Conservation (phyloP, 2,888 invertebrate species). For the Psylliodes chrysocephalus region DNA sequence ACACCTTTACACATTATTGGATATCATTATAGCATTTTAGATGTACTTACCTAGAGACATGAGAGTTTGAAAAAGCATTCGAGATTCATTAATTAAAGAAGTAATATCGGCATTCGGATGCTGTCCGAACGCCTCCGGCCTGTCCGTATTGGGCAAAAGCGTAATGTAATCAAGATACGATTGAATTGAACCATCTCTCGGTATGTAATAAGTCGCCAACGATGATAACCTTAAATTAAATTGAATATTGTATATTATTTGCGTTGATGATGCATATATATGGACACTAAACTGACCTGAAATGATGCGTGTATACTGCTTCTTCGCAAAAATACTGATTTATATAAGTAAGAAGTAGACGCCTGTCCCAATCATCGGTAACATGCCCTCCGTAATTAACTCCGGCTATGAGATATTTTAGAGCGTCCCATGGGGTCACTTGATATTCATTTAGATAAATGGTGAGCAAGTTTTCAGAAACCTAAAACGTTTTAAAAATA, state of each 20-base stretch:
- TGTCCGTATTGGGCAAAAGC: constrained; percentile 80
- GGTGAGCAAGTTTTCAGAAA: constrained; percentile 84
- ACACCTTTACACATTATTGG: too few relatives aligned
- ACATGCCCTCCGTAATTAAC: constrained; percentile 92
- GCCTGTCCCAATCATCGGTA: constrained; percentile 79
- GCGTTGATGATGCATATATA: neutral
- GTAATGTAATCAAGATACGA: constrained; percentile 85
- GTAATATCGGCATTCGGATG: constrained; percentile 92
- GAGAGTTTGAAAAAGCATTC: constrained; percentile 80
- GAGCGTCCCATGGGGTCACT: constrained; percentile 87
- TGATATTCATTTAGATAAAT: constrained; percentile 88
- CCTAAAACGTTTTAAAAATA: constrained; percentile 63
- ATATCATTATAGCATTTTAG: neutral
- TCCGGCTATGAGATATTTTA: constrained; percentile 87
- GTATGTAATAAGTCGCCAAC: constrained; percentile 82
- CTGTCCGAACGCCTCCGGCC: constrained; percentile 90
- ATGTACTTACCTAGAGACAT: constrained; percentile 68
- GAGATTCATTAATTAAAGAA: constrained; percentile 83
- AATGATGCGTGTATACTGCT: constrained; percentile 72
- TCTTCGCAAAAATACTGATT: constrained; percentile 84
- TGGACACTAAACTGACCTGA: constrained; percentile 65
- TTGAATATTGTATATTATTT: neutral
- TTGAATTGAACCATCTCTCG: constrained; percentile 82
- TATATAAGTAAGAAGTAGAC: constrained; percentile 84
- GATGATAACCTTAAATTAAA: constrained; percentile 72